Evolutionary conservation across 2,797 vertebrate genomes (phyloP), one percentile per base, ranked within the genome.

Genomic region (Peromyscus aztecus): DNA sequence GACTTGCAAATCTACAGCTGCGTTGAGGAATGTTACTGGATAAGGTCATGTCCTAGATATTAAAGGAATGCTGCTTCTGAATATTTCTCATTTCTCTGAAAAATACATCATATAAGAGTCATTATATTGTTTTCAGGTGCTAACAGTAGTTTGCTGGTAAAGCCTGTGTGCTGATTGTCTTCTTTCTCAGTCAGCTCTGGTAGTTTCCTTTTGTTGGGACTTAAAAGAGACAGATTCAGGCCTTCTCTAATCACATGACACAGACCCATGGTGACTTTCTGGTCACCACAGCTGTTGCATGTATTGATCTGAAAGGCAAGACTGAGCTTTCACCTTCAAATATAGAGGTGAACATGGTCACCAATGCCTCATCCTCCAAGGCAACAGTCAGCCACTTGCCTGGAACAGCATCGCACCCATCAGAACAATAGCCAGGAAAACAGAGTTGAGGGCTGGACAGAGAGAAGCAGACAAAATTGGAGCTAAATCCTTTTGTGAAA

Each of bases 1-100:
- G 89, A 65, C 83, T 97, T 87, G 24, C 65, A 93, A 43, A 86
- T 95, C 29, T 77, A 55, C 46, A 84, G 63, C 71, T 89, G 77
- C 57, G 2, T 75, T 88, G 84, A 85, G 87, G 63, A 95, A 76
- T 84, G 63, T 89, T 81, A 12, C 49, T 13, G 23, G 59, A 83
- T 86, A 92, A 87, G 93, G 75, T 90, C 67, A 91, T 81, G 52
- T 71, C 40, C n/a, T 95, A 90, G 77, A 80, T 88, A 67, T 29
- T 23, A 90, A 76, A 69, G 29, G 59, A 59, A 90, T 78, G 31
- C 24, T 52, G 1, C 76, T 95, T 93, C 82, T 49, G 57, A 93
- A 73, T 76, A 55, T 23, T 21, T 94, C 86, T 87, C 80, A 21
- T 88, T 5, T 92, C 88, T 95, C 52, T 96, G 16, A 27, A 94